A percentile compares a stretch with the other conserved stretches of the same genome.
These are phyloP conservation scores for Dexiosoma caninum DNA, from an alignment of 2,888 invertebrate genomes.

Conservation along the genomic window DNA sequence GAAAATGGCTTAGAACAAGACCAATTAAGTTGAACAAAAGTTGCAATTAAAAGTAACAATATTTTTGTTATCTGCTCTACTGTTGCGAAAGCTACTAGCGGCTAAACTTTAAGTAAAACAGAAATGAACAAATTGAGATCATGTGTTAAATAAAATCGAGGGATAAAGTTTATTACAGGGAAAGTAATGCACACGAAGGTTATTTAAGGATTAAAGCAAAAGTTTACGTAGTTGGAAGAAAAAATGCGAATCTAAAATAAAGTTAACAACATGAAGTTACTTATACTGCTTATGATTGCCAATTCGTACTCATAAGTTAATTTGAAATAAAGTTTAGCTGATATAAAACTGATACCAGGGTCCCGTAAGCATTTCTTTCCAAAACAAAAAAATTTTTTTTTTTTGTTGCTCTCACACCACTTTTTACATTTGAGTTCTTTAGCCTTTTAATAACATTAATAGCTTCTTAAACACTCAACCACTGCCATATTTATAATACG, in stretches of 20 bases:
- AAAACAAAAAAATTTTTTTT: not conserved
- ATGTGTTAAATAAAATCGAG: conserved; percentile 41
- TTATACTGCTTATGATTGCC: not conserved
- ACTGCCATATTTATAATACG: conserved; percentile 16
- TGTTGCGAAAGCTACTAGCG: not conserved
- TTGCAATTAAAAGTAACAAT: conserved; percentile 62
- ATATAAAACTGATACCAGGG: conserved; percentile 42
- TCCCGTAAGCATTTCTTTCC: not conserved
- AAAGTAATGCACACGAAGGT: not conserved
- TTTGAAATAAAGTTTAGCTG: conserved; percentile 32
- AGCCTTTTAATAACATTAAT: conserved; percentile 54
- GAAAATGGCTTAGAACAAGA: conserved; percentile 38
- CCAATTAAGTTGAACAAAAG: conserved; percentile 60
- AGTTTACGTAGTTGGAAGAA: not conserved
- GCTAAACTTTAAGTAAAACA: not conserved
- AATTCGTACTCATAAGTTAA: not conserved
- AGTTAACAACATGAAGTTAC: not conserved
- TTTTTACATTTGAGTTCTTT: conserved; percentile 3
- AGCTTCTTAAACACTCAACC: conserved; percentile 52
- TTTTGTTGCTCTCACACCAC: not conserved
- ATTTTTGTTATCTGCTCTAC: conserved; percentile 33
- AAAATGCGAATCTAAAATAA: not conserved
- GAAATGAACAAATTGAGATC: conserved; percentile 18
- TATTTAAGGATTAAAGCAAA: conserved; percentile 6
- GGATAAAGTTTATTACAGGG: conserved; percentile 42